Conservation (phyloP, 2,888 invertebrate genomes). For the Diadromus collaris region DNA sequence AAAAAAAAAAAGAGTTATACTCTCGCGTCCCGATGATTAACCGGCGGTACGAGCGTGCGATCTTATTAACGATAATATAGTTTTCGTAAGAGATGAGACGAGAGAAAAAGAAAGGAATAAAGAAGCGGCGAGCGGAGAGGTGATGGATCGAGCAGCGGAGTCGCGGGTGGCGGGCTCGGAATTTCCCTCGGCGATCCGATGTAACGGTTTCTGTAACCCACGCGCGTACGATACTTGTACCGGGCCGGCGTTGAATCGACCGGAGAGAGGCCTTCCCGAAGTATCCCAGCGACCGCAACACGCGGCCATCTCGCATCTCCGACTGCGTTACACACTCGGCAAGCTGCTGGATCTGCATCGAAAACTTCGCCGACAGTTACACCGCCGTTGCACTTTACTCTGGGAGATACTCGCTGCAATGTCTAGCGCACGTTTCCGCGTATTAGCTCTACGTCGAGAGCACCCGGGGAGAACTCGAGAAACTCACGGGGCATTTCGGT, state of each 20-base stretch:
- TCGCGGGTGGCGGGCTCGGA: constrained; percentile 60
- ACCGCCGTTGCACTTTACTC: constrained; percentile 15
- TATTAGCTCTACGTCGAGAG: not conserved
- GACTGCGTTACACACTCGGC: constrained; percentile 10
- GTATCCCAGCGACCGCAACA: constrained; percentile 45
- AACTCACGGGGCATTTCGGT: constrained; percentile 10
- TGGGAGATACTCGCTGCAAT: not conserved
- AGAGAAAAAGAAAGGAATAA: not conserved
- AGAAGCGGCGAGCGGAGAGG: constrained; percentile 29
- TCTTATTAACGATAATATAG: constrained; percentile 60
- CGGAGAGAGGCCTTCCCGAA: constrained; percentile 24
- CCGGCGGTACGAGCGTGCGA: constrained; percentile 42
- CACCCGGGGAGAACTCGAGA: not conserved
- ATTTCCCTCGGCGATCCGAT: constrained; percentile 46
- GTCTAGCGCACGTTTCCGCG: constrained; percentile 10
- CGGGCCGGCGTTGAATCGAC: constrained; percentile 47
- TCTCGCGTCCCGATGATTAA: not conserved
- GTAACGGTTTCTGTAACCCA: constrained; percentile 61
- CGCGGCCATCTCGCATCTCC: constrained; percentile 25
- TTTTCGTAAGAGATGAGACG: constrained; percentile 31
- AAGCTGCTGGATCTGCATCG: constrained; percentile 23
- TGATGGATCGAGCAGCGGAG: constrained; percentile 57
- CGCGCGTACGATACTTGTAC: constrained; percentile 52
- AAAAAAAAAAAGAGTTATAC: not conserved
- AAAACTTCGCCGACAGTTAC: constrained; percentile 23